These are phyloP conservation scores for Cariama cristata DNA, from an alignment of 2,113 vertebrate genomes.

Conservation along the genomic window DNA sequence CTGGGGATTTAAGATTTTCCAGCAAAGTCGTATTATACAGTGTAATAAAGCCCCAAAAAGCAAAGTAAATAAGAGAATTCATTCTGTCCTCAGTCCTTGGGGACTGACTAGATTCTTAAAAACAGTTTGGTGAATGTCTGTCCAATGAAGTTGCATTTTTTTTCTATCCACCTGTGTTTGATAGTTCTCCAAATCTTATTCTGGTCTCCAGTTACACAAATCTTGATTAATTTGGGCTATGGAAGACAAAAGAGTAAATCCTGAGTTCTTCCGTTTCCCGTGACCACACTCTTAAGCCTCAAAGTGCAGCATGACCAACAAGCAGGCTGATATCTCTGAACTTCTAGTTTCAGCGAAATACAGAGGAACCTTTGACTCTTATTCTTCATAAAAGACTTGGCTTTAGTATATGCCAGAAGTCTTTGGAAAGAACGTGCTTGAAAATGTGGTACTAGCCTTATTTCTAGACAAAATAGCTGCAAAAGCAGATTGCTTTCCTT, in stretches of 20 bases:
- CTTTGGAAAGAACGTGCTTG: not conserved
- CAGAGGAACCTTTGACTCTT: not conserved
- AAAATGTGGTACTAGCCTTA: not conserved
- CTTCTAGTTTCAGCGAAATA: not conserved
- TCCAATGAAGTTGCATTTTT: not conserved
- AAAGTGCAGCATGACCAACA: not conserved
- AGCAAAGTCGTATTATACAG: not conserved
- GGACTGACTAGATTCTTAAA: not conserved
- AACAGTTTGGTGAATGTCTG: not conserved
- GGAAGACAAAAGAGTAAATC: not conserved
- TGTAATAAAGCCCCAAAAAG: not conserved
- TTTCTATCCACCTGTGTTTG: not conserved
- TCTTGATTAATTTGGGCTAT: not conserved
- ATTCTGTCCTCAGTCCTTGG: not conserved
- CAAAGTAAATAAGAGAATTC: not conserved
- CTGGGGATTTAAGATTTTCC: not conserved
- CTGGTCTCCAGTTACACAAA: not conserved
- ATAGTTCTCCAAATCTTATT: not conserved
- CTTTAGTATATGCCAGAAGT: not conserved
- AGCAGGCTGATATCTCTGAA: not conserved
- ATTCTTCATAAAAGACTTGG: not conserved
- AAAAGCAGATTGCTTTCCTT: not conserved
- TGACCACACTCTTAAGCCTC: not conserved
- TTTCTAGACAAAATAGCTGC: not conserved
- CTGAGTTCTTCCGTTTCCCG: not conserved